A percentile compares a stretch with the other conserved stretches of the same genome.
Conservation (phyloP, 2,888 invertebrate genomes). For the Cataglyphis livida region DNA sequence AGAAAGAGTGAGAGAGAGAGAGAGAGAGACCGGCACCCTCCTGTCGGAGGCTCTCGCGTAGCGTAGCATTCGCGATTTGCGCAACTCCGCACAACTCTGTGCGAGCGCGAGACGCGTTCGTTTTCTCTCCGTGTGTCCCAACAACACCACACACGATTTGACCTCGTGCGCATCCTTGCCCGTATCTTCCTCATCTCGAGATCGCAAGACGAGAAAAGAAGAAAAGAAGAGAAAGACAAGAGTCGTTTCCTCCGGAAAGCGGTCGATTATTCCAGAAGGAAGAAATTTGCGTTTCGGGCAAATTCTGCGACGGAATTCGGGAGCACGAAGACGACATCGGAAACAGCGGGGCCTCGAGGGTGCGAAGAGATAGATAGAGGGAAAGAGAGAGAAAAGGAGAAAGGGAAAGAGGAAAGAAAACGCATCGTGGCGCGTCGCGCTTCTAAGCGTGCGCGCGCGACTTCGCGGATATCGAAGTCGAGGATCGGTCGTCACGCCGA, state of each 20-base stretch:
- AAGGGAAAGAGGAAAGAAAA: slow-evolving; percentile 19
- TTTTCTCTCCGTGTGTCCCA: slow-evolving; percentile 59
- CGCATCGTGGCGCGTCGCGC: slow-evolving; percentile 47
- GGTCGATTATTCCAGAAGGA: neutral
- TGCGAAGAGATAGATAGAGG: neutral
- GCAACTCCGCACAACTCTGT: slow-evolving; percentile 68
- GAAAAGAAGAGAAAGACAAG: neutral
- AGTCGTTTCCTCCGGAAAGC: neutral
- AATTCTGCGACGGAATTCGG: slow-evolving; percentile 38
- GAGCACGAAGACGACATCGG: slow-evolving; percentile 11
- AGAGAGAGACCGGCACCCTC: slow-evolving; percentile 47
- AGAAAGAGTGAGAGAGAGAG: neutral
- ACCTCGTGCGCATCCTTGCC: slow-evolving; percentile 41
- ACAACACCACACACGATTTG: slow-evolving; percentile 31
- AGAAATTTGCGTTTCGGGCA: slow-evolving; percentile 14
- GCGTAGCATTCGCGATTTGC: slow-evolving; percentile 75
- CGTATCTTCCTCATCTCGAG: slow-evolving; percentile 1
- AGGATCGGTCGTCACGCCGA: slow-evolving; percentile 32
- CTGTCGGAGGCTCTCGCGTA: slow-evolving; percentile 48
- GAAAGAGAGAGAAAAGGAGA: slow-evolving; percentile 11
- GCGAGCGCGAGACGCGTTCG: slow-evolving; percentile 60
- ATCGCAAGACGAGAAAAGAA: neutral
- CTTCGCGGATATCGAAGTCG: slow-evolving; percentile 49
- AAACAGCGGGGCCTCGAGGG: slow-evolving; percentile 18
- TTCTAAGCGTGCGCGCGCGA: slow-evolving; percentile 72